Conservation (phyloP, 2,888 invertebrate genomes). For the Nemurella pictetii region DNA sequence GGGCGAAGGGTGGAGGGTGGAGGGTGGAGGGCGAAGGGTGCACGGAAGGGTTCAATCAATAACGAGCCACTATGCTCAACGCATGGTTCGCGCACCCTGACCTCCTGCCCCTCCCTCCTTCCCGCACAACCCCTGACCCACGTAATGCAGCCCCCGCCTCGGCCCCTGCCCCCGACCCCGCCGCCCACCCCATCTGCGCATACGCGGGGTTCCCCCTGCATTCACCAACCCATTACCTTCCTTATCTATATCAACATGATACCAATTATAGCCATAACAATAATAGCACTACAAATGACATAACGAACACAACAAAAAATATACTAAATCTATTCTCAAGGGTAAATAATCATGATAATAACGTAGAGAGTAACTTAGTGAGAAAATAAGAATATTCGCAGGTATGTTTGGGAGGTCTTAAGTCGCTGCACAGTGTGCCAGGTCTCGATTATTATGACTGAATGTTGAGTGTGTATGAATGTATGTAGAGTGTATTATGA, state of each 20-base stretch:
- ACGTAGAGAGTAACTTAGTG: no score
- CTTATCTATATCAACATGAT: neutral
- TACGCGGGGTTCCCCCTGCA: neutral
- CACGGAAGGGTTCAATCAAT: neutral
- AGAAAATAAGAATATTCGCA: no score
- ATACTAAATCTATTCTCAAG: no score
- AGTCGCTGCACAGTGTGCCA: no score
- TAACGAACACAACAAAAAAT: no score
- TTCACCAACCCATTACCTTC: neutral
- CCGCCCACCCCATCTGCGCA: neutral
- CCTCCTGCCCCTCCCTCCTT: neutral
- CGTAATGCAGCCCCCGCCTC: neutral
- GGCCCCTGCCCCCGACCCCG: neutral
- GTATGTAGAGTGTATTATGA: no score
- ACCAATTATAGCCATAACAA: no score
- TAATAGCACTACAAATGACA: no score
- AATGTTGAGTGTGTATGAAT: no score
- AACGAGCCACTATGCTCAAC: neutral
- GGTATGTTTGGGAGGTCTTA: no score
- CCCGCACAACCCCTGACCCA: neutral
- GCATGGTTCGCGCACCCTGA: slow-evolving; percentile 13
- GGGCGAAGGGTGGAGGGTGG: neutral
- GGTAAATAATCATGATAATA: no score
- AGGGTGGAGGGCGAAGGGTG: neutral
- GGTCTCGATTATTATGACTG: no score